Evolutionary conservation across 2,797 vertebrate genomes (phyloP), one percentile per base, ranked within the genome.

Genomic region (Mallotus villosus): DNA sequence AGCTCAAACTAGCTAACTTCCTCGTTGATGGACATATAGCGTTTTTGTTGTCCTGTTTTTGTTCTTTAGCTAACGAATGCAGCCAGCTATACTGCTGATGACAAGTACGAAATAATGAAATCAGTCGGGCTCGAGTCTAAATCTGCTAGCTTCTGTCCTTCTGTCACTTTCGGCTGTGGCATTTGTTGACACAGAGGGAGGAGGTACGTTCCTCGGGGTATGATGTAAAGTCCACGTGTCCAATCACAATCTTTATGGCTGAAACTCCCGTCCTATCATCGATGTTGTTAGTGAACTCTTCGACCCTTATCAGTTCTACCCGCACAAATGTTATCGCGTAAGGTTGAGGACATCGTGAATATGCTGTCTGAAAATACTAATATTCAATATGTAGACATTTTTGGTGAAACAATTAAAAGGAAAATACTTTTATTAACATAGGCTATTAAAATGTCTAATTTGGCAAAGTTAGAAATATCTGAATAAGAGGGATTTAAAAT

Each of bases 81-180:
- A 53, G 17, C 5, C 3, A 49, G 4, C 17, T 55, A 55, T n/a
- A 19, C 51, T 55, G 17, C 19, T 55, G 17, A 55, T 8, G 16
- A 55, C 8, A 55, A 55, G 8, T n/a, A 4, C 51, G 11, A n/a
- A 53, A 53, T 53, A 53, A n/a, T n/a, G 4, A 53, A 55, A 16
- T 58, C 27, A 37, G 67, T 24, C 51, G 2, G 21, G 1, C 49
- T 67, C 41, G 41, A 46, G 34, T 37, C 34, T 37, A 1, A 37
- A 12, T 46, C 9, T 79, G 77, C 84, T 88, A 57, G 69, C 81
- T 75, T 82, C 66, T 74, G 68, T 17, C 19, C 16, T 5, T n/a
- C n/a, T 53, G 9, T n/a, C 22, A 2, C 5, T 41, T 29, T 53
- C 3, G 0, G 24, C 22, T 63, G 11, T n/a, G 3, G 19, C 46